Evolutionary conservation across 2,797 vertebrate species (phyloP), one percentile per base, ranked within the genome.

Genomic region (Streptopelia turtur): DNA sequence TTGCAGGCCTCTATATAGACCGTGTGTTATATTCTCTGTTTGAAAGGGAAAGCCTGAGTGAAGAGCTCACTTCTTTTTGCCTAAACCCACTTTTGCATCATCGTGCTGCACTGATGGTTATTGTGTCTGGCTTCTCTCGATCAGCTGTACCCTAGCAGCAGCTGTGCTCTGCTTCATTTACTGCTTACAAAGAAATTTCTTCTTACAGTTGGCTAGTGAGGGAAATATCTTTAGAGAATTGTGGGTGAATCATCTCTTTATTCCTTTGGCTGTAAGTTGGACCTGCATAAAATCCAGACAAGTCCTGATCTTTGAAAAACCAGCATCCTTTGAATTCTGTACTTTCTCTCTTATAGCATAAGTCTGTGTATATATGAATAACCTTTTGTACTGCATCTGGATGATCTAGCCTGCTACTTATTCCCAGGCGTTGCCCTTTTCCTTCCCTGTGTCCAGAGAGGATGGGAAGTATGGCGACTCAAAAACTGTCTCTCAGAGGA

Each of bases 1-100:
- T 27, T 0, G 0, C 18, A 33, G 28, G 25, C 11, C 6, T 66
- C 5, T 53, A 20, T 45, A 27, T 68, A 47, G 37, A 23, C 75
- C 53, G 12, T 0, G 0, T 1, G 0, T 49, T 82, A 45, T 43
- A 23, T 74, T 22, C 39, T 83, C 41, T 3, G 0, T 68, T 87
- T 64, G 33, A 37, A 91, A 55, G n/a, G 10, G 18, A 31, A 66
- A 85, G 31, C 31, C 33, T 57, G 10, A 41, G 22, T 22, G 25
- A 74, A 57, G n/a, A 81, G 53, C 41, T 66, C 33, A 4, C 13
- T 43, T 35, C 10, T 45, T 63, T 76, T 80, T 87, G 35, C n/a
- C 50, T 88, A 68, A 88, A 57, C 20, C 17, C 74, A 0, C 47
- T 13, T 89, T 66, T 16, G 24, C 0, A 0, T 61, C 16, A 16